A percentile compares a stretch with the other conserved stretches of the same genome.
Evolutionary conservation across 2,888 invertebrate genomes (phyloP).

Genomic region (Alloplasta piceator): DNA sequence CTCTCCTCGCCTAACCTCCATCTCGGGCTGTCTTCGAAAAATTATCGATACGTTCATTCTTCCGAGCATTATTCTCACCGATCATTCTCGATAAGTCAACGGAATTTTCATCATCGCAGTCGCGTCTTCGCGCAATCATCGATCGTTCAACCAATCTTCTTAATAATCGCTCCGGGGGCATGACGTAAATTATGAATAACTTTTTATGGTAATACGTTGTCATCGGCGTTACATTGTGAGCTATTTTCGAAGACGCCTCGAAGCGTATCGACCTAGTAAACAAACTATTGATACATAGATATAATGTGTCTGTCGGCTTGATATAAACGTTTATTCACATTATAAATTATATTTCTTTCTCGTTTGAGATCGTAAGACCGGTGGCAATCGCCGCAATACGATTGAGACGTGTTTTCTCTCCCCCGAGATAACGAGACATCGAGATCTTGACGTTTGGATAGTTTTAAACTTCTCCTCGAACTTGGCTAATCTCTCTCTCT

Average conservation of each 20-base stretch:
- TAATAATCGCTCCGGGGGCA: conserved; percentile 18
- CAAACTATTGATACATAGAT: not conserved
- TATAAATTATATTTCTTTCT: not conserved
- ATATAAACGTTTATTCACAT: not conserved
- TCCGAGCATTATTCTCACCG: no score
- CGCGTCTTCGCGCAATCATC: conserved; percentile 13
- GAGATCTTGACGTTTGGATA: conserved; percentile 45
- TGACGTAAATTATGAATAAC: conserved; percentile 19
- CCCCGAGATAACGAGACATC: conserved; percentile 22
- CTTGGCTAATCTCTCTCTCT: conserved; percentile 19
- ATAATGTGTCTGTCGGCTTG: no score
- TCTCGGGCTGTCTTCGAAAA: no score
- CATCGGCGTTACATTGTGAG: conserved; percentile 26
- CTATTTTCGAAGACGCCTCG: conserved; percentile 1
- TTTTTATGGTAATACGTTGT: conserved; percentile 45
- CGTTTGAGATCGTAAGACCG: conserved; percentile 17
- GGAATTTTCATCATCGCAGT: no score
- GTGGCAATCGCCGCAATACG: conserved; percentile 29
- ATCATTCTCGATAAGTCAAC: no score
- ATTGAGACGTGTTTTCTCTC: conserved; percentile 44
- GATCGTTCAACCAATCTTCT: conserved; percentile 24
- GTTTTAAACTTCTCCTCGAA: conserved; percentile 26
- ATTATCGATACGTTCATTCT: no score
- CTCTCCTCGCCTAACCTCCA: no score
- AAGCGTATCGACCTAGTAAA: not conserved